Evolutionary conservation across 2,113 vertebrate genomes (phyloP), one percentile per base, ranked within the genome.

Genomic region (Brachirus orientalis): DNA sequence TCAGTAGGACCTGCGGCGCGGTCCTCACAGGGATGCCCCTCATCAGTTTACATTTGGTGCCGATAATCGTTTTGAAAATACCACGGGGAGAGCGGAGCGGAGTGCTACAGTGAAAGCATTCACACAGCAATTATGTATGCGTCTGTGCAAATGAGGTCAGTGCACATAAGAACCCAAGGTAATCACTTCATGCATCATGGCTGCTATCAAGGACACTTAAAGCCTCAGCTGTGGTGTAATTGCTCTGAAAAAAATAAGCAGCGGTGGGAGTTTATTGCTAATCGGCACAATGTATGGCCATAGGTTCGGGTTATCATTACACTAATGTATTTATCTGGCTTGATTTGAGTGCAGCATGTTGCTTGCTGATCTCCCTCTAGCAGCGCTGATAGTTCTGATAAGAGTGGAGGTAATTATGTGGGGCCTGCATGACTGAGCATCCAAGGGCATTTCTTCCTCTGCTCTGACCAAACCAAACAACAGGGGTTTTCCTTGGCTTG

Each of bases 391-490:
- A 54, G 63, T 82, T 80, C 83, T 82, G 89, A 91, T 91, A 88
- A 91, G 83, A 82, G 75, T 81, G 84, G 63, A 83, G 83, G 88
- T 92, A 92, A 92, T 92, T 91, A 92, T 80, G 79, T 47, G 69
- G 70, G 83, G 64, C 40, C 77, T 85, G 86, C 90, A 83, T 84
- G 78, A 87, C 71, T 87, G 82, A 82, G 77, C 88, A 86, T 80
- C 89, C 89, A 91, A 93, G 91, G 92, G 85, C 90, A 88, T 87
- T 88, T 89, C 82, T 77, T 85, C 77, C 68, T 51, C 73, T 67
- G 54, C 66, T 71, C 62, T 73, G 75, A 83, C 82, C 22, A 17
- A 65, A 80, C 63, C 78, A 48, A 78, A 86, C 80, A 81, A 83
- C 80, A 38, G 86, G 84, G 91, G 88, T 72, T 91, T 92, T 89